phyloP scores from a whole-genome alignment of 2,797 vertebrate species.

The Lophius americanus region DNA sequence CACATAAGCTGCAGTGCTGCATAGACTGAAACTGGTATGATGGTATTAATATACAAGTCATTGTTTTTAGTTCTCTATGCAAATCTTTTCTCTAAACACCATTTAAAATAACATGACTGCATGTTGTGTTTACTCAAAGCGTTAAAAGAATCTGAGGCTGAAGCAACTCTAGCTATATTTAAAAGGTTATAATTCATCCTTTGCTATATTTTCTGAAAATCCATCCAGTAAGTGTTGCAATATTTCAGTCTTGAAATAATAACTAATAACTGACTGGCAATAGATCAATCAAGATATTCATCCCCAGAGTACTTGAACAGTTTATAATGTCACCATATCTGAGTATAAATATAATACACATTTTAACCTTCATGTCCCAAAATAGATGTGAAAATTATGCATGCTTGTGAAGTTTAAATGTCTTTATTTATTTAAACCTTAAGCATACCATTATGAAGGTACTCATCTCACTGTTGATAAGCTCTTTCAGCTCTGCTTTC shows the following conservation, averaged over 20 bases:
- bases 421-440: neutral
- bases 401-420: neutral
- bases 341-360: neutral
- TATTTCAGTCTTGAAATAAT: neutral
- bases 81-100: neutral
- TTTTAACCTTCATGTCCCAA: neutral
- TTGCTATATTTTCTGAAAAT: too few species aligned
- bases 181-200: neutral
- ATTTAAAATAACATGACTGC: neutral
- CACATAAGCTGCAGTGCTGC: neutral
- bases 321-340: neutral
- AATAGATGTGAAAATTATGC: neutral
- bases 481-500: conserved; percentile 78
- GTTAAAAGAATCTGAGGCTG: neutral
- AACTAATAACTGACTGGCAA: neutral
- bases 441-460: conserved; percentile 76
- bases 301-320: neutral
- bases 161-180: neutral
- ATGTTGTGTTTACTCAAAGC: neutral
- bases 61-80: neutral
- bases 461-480: conserved; percentile 82
- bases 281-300: neutral
- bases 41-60: neutral
- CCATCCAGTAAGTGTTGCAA: neutral
- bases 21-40: neutral